Conservation (phyloP, 2,797 vertebrate genomes). For the Benthosema pterotum region DNA sequence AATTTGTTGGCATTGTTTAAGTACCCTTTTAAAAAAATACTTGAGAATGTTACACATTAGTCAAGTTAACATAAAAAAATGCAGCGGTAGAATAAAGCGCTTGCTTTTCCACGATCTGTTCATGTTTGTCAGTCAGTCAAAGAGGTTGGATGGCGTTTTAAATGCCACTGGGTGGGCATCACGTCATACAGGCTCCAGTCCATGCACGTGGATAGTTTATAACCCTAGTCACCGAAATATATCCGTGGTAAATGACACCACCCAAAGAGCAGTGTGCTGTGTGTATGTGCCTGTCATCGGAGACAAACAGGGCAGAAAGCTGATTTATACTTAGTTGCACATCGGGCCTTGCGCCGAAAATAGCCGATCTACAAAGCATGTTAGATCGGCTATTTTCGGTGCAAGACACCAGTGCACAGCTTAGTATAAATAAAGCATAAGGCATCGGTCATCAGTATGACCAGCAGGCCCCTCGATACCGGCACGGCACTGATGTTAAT, state of each 20-base stretch:
- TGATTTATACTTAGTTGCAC: too few species aligned
- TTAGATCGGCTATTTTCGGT: too few species aligned
- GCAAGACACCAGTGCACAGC: too few species aligned
- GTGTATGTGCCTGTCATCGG: slow-evolving; percentile 75
- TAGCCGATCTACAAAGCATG: too few species aligned
- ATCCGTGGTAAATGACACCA: slow-evolving; percentile 68
- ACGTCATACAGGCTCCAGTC: slow-evolving; percentile 57
- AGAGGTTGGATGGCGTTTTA: slow-evolving; percentile 46
- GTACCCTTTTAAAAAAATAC: slow-evolving; percentile 61
- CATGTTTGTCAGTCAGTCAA: slow-evolving; percentile 44
- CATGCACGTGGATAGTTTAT: slow-evolving; percentile 33
- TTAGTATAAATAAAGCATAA: slow-evolving; percentile 47
- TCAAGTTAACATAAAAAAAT: slow-evolving; percentile 59
- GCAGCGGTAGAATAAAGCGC: slow-evolving; percentile 33
- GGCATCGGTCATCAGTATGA: slow-evolving; percentile 67
- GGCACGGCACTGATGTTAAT: slow-evolving; percentile 4
- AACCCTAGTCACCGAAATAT: slow-evolving; percentile 67
- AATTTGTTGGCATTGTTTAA: slow-evolving; percentile 52
- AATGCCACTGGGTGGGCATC: slow-evolving; percentile 66
- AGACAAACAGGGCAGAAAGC: slow-evolving; percentile 47
- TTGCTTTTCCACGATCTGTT: too few species aligned
- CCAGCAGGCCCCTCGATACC: slow-evolving; percentile 32
- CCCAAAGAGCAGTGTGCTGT: slow-evolving; percentile 47
- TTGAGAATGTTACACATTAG: slow-evolving; percentile 53
- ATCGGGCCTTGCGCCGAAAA: too few species aligned